A percentile compares a stretch with the other conserved stretches of the same genome.
Conservation (phyloP, 1,140 invertebrate species). For the Drosophila aff. region DNA sequence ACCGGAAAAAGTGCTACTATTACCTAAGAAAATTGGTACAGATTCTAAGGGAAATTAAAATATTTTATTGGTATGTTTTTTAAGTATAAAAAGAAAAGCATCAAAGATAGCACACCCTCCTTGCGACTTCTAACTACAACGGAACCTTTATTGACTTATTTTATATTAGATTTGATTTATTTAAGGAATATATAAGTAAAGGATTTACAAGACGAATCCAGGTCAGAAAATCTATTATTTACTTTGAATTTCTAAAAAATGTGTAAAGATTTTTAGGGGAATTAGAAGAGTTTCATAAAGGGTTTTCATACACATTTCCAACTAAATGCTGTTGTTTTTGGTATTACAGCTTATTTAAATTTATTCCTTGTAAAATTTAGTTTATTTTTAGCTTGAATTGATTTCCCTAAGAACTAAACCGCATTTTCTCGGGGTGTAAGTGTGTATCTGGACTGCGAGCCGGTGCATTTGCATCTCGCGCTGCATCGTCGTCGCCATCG, state of each 20-base stretch:
- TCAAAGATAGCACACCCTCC: not conserved
- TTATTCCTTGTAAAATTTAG: not conserved
- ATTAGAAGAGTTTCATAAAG: not conserved
- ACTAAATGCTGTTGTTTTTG: not conserved
- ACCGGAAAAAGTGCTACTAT: not conserved
- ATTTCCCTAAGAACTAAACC: too few relatives aligned
- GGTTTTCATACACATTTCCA: not conserved
- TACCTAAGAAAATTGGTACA: rapidly evolving
- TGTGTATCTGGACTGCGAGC: conserved; percentile 48
- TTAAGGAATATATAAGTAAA: too few relatives aligned
- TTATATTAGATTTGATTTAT: not conserved
- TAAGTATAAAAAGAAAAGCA: not conserved
- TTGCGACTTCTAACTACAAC: not conserved
- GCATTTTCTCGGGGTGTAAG: conserved; percentile 11
- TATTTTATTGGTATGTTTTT: too few relatives aligned
- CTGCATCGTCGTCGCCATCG: conserved; percentile 54
- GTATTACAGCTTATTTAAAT: not conserved
- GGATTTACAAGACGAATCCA: rapidly evolving
- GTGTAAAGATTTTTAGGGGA: too few relatives aligned
- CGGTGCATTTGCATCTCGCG: conserved; percentile 79
- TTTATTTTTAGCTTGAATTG: too few relatives aligned
- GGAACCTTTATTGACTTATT: not conserved
- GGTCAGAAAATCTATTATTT: not conserved
- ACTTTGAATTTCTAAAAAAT: not conserved
- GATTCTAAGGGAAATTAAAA: not conserved